Base-by-base conservation (phyloP, 2,113 vertebrate species). In the Leuciscus idus region DNA sequence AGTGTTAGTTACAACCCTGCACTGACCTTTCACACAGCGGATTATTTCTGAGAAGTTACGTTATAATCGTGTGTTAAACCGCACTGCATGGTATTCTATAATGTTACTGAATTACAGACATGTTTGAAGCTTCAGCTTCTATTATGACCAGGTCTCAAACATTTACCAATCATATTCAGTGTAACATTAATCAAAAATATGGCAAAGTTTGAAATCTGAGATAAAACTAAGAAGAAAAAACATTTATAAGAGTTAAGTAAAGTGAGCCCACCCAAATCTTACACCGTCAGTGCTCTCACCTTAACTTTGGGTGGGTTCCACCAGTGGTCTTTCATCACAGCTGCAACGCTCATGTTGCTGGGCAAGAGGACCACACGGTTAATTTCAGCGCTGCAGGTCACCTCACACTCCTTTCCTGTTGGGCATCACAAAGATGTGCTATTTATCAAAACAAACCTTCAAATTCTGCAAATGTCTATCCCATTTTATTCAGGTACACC, bases 271-370 rank as follows among this genome's bases (percentile, higher is more conserved):
- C 50, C 21, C 68, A 88, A 79, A 88, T 75, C 39, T 28, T 72
- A 61, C 19, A 21, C 28, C 0, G 17, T 33, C 50, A 74, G 4
- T 68, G 46, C 48, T 3, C 75, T 21, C 36, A 89, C 98, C 96
- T 98, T 95, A 88, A 98, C 96, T 93, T 97, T 96, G 4, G 95
- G 94, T 4, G 97, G 98, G 91, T 97, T 98, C 94, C 97, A 96
- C 98, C 97, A 98, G 93, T 99, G 95, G 86, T 97, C 92, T 70
- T 87, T 90, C 52, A 94, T 95, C 48, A 98, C 94, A 85, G 92
- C 93, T 8, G 95, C 95, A 4, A 94, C 90, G 0, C 96, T 97
- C 94, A 98, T 94, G 0, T 99, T 99, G 76, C 91, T 81, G 0
- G 96, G 96, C 89, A 99, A 94, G 87, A 97, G 94, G 90, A 99